Conservation (phyloP, 35 echinoderm and acorn worm species). For the Amphiura filiformis region DNA sequence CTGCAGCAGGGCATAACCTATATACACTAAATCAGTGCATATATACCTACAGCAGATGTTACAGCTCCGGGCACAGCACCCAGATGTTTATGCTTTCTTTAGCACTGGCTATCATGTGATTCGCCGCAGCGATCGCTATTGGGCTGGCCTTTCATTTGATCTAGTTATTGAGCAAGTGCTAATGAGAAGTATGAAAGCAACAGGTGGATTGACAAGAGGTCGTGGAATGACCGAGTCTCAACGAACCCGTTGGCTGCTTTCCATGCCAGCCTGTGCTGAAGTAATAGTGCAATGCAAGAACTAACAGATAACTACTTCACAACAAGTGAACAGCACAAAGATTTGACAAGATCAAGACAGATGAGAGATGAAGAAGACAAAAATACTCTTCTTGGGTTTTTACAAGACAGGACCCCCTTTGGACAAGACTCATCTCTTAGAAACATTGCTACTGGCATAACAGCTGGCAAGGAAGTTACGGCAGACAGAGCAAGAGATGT, state of each 20-base stretch:
- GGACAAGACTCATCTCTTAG: constrained; percentile 12
- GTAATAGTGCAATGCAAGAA: constrained; percentile 70
- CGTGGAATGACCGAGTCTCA: constrained; percentile 42
- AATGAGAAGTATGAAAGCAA: constrained; percentile 70
- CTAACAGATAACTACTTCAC: constrained; percentile 7
- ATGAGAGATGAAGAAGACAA: constrained; percentile 15
- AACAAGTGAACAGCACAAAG: constrained; percentile 61
- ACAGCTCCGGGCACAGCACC: constrained; percentile 24
- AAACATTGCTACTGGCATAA: constrained; percentile 55
- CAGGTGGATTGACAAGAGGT: constrained; percentile 56
- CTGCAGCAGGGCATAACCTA: constrained; percentile 64
- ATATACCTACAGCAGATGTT: constrained; percentile 61
- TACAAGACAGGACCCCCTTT: constrained; percentile 48
- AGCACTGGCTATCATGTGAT: constrained; percentile 41
- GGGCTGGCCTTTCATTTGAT: constrained; percentile 54
- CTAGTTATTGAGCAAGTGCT: constrained; percentile 60
- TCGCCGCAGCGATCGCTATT: constrained; percentile 44
- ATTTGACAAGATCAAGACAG: constrained; percentile 18
- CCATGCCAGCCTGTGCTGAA: constrained; percentile 23
- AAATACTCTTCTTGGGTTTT: constrained; percentile 1
- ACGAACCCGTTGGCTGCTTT: constrained; percentile 28
- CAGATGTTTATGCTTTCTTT: constrained; percentile 43
- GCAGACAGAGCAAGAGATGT: constrained; percentile 48
- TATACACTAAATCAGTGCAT: constrained; percentile 43
- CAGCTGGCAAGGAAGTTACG: constrained; percentile 40